phyloP scores from a whole-genome alignment of 1,140 invertebrate species.

The Halictus rubicundus region DNA sequence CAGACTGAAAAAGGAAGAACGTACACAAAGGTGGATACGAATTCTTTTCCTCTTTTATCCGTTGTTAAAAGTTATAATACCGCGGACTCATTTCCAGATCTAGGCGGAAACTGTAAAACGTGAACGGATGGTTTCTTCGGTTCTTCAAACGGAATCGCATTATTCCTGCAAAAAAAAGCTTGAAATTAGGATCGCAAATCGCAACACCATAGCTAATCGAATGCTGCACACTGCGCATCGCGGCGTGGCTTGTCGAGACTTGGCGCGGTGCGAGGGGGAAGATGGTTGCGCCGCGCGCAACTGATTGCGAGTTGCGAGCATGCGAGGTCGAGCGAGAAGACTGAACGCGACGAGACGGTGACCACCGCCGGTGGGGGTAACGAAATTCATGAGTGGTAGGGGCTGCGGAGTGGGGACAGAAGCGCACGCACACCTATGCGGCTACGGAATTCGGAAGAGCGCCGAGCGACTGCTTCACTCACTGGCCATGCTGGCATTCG shows the following conservation, averaged over 20 bases:
- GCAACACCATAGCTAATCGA: constrained; percentile 34
- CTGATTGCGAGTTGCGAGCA: no score
- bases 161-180: background rate
- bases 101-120: no score
- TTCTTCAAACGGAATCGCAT: no score
- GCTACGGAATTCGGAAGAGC: constrained; percentile 63
- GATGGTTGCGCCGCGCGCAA: constrained; percentile 4
- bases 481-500: constrained; percentile 48
- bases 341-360: background rate
- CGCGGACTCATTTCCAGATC: no score
- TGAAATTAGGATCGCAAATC: constrained; percentile 29
- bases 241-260: no score
- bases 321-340: constrained; percentile 7
- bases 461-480: background rate
- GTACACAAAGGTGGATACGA: no score
- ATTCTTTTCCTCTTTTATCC: no score
- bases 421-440: constrained; percentile 59
- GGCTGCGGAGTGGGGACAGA: background rate
- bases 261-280: background rate
- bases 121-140: no score
- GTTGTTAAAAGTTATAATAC: no score
- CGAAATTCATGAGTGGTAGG: constrained; percentile 14
- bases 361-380: constrained; percentile 16
- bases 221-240: constrained; percentile 10
- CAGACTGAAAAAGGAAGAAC: no score